phyloP scores from a whole-genome alignment of 2,888 invertebrate species.

The Zonitis immaculata region DNA sequence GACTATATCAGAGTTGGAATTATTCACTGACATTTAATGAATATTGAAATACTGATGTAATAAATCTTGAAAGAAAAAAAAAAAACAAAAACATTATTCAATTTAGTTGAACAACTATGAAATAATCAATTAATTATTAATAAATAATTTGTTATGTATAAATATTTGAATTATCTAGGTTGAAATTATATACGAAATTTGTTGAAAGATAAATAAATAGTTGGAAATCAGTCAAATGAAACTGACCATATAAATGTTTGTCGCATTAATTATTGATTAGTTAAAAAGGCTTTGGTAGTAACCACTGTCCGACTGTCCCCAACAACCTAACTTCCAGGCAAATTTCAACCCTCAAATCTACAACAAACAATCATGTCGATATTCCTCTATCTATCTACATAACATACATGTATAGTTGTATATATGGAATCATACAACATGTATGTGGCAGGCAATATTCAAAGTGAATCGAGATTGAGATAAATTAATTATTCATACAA shows the following conservation, averaged over 20 bases:
- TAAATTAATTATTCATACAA: constrained; percentile 46
- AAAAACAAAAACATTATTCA: constrained; percentile 13
- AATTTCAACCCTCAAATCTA: constrained; percentile 31
- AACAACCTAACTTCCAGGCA: constrained; percentile 21
- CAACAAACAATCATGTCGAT: constrained; percentile 29
- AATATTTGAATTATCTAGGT: constrained; percentile 8
- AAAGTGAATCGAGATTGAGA: constrained; percentile 45
- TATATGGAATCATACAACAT: constrained; percentile 44
- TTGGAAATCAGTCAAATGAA: neutral
- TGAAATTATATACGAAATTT: constrained; percentile 1
- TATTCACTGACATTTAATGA: constrained; percentile 50
- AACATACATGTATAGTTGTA: constrained; percentile 25
- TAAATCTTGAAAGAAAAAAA: constrained; percentile 30
- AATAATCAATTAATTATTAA: constrained; percentile 2
- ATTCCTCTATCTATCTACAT: constrained; percentile 15
- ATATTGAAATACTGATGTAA: constrained; percentile 36
- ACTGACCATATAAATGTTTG: constrained; percentile 22
- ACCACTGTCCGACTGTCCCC: constrained; percentile 21
- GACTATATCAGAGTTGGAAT: constrained; percentile 45
- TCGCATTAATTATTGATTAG: constrained; percentile 32
- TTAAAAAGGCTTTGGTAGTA: constrained; percentile 34
- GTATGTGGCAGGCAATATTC: constrained; percentile 43
- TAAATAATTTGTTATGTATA: constrained; percentile 1
- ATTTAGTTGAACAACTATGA: neutral
- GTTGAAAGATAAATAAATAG: constrained; percentile 11